Base-by-base conservation (phyloP, 2,888 invertebrate species). In the Acrocera orbiculus region DNA sequence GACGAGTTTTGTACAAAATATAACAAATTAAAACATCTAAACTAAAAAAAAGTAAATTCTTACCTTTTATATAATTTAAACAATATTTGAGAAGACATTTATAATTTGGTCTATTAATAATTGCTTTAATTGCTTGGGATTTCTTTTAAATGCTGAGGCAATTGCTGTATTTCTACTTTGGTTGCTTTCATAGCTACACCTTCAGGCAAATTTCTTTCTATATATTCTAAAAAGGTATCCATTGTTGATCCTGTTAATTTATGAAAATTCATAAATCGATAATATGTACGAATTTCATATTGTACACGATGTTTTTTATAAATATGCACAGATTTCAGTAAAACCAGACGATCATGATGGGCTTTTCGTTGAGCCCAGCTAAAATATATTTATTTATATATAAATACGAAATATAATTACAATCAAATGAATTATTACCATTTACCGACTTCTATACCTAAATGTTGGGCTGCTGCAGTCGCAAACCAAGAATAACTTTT, bases 181-280 rank as follows among this genome's bases (percentile, higher is more conserved):
- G 83, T 82, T 2, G 81, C 76, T 66, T 90, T 90, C 57, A 98
- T 70, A 4, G 87, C 86, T 42, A 96, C 83, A 24, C 96, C 96
- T 67, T 98, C 98, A 0, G 98, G 98, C 34, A 98, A 66, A 65
- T 96, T 96, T 47, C 96, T 67, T 58, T 98, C 78, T 37, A 95
- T 73, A 55, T 98, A 98, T 63, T 98, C 98, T 33, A 98, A 61
- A 54, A 85, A 83, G 8, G 96, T 95, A 44, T 87, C 87, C 30
- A 92, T 79, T 9, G 96, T 98, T 4, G 93, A 93, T 1, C 89
- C 92, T 0, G 98, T 98, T 9, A 98, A 53, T 47, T 79, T 69
- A 47, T 78, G 73, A 17, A 92, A 71, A 47, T 81, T 75, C 50
- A 93, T 65, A 49, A 80, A 79, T 40, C 79, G 71, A 56, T 78